These are phyloP conservation scores for Euzophera pinguis DNA, from an alignment of 2,888 invertebrate species.

Conservation along the genomic window DNA sequence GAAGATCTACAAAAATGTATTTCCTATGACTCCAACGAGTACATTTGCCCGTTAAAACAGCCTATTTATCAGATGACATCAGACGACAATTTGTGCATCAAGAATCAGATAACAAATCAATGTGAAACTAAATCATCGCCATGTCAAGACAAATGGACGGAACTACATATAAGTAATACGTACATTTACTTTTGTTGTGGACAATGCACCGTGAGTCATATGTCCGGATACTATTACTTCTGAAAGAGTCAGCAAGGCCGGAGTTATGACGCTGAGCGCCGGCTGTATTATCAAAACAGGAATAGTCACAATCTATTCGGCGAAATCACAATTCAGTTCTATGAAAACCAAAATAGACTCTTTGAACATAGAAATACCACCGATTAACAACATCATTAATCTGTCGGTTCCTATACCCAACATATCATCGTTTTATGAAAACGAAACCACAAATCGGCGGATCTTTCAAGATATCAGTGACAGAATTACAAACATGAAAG, in stretches of 20 bases:
- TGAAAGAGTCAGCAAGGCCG: not conserved
- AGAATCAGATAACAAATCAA: not conserved
- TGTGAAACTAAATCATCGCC: not conserved
- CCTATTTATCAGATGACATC: not conserved
- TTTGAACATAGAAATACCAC: not conserved
- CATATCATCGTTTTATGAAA: not conserved
- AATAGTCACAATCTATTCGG: not conserved
- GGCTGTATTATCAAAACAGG: not conserved
- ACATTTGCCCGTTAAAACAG: not conserved
- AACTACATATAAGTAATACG: not conserved
- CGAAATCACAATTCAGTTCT: not conserved
- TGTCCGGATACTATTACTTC: not conserved
- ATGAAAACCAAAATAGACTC: not conserved
- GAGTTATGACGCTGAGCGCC: not conserved
- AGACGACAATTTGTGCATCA: not conserved
- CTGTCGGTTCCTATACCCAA: not conserved
- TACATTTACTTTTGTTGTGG: not conserved
- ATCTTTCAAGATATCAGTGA: not conserved
- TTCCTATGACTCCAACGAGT: not conserved
- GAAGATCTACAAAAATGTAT: not conserved
- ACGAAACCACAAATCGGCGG: not conserved
- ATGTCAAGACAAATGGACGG: not conserved
- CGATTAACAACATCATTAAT: not conserved
- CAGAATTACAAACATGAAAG: not conserved
- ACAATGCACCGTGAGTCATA: not conserved